Conservation (phyloP, 1,140 invertebrate species). For the Asbolus verrucosus region DNA sequence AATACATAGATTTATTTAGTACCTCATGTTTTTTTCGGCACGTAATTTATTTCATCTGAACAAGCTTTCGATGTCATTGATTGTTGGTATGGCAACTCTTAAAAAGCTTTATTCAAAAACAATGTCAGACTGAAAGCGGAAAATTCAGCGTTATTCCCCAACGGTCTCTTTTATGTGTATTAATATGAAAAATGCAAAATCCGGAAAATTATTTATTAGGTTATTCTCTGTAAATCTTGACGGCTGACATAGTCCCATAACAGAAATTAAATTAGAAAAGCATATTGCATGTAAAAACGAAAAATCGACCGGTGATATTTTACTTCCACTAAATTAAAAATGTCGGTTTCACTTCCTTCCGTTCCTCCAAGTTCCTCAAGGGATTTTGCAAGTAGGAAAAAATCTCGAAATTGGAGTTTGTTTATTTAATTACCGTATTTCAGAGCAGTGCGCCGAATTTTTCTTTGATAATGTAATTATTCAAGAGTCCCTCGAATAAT, state of each 20-base stretch:
- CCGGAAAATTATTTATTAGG: constrained; percentile 19
- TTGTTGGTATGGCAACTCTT: no score
- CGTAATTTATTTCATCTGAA: no score
- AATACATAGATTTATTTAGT: no score
- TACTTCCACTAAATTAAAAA: constrained; percentile 46
- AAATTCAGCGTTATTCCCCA: background rate
- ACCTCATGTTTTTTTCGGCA: no score
- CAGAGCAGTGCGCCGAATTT: background rate
- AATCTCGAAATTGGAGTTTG: constrained; percentile 29
- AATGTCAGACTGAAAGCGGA: background rate
- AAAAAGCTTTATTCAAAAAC: background rate
- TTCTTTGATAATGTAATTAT: constrained; percentile 19
- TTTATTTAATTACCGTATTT: constrained; percentile 26
- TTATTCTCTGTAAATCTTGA: constrained; percentile 3
- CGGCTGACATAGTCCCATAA: constrained; percentile 27
- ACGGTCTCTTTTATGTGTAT: constrained; percentile 4
- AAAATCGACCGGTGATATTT: constrained; percentile 43
- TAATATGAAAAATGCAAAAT: constrained; percentile 24
- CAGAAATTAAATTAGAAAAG: constrained; percentile 33
- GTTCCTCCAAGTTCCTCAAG: constrained; percentile 13
- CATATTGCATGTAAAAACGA: constrained; percentile 39
- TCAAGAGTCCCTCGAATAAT: background rate
- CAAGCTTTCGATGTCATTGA: no score
- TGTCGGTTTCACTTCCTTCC: constrained; percentile 39
- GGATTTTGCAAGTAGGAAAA: constrained; percentile 18